A percentile compares a stretch with the other conserved stretches of the same genome.
These are phyloP conservation scores for Itoplectis maculator DNA, from an alignment of 2,888 invertebrate genomes.

Conservation along the genomic window DNA sequence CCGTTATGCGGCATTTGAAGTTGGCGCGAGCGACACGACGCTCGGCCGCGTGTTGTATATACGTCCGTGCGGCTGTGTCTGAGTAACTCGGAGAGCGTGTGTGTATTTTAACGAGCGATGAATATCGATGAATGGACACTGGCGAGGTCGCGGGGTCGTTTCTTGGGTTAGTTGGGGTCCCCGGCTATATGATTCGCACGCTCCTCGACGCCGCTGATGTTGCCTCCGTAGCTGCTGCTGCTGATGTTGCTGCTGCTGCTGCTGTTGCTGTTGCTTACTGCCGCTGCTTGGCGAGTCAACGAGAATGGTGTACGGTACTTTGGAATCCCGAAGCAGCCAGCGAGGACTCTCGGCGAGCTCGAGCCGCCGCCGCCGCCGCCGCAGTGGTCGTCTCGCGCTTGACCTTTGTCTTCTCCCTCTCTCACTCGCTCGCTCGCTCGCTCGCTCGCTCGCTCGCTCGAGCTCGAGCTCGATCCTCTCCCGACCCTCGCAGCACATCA, in stretches of 20 bases:
- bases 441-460: too few species aligned
- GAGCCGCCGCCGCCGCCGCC: too few species aligned
- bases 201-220: constrained; percentile 58
- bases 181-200: constrained; percentile 66
- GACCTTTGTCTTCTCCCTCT: constrained; percentile 70
- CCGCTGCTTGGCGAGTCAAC: constrained; percentile 54
- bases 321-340: constrained; percentile 52
- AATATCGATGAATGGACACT: constrained; percentile 68
- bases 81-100: constrained; percentile 49
- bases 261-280: constrained; percentile 39
- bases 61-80: neutral
- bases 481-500: constrained; percentile 56
- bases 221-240: constrained; percentile 37
- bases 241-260: constrained; percentile 57
- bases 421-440: too few species aligned
- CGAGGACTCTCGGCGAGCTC: constrained; percentile 28
- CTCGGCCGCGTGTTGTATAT: neutral
- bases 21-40: constrained; percentile 54
- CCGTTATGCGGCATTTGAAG: constrained; percentile 65
- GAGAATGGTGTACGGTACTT: constrained; percentile 65
- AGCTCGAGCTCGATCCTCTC: constrained; percentile 45
- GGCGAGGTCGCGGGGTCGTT: constrained; percentile 66
- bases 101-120: constrained; percentile 68
- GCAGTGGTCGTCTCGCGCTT: constrained; percentile 68
- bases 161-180: constrained; percentile 67